Percentiles rank a stretch among this genome's conserved stretches.
Evolutionary conservation across 2,888 invertebrate species (phyloP).

Genomic region (Macrosoma leucophasiata): DNA sequence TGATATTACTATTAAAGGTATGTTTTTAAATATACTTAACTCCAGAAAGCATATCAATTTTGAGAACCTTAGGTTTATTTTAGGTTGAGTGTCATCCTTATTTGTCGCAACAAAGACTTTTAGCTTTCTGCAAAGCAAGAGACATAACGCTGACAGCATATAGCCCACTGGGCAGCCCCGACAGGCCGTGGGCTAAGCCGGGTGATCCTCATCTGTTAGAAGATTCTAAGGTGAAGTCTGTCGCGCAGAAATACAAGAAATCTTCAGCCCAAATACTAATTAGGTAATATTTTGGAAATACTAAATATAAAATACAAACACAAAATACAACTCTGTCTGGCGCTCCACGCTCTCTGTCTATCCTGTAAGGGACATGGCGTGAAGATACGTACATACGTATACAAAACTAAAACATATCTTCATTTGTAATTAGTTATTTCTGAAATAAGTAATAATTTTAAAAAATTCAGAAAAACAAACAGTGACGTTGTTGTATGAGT

Average conservation of each 20-base stretch:
- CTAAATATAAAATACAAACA: no score
- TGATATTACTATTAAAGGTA: no score
- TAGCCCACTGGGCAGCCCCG: constrained; percentile 82
- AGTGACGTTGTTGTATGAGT: no score
- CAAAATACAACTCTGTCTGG: no score
- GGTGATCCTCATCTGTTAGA: constrained; percentile 71
- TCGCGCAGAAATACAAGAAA: constrained; percentile 79
- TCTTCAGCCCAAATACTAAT: constrained; percentile 79
- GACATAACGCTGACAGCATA: constrained; percentile 81
- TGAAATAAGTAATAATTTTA: no score
- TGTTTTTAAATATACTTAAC: neutral
- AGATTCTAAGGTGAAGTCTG: constrained; percentile 70
- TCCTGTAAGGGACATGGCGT: no score
- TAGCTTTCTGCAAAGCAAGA: constrained; percentile 76
- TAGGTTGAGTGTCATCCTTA: constrained; percentile 78
- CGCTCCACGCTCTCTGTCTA: no score
- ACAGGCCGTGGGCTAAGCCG: constrained; percentile 78
- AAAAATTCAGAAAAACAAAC: no score
- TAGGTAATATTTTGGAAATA: no score
- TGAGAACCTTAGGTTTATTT: constrained; percentile 3
- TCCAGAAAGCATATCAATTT: neutral
- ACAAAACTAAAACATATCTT: no score
- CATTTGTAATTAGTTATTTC: no score
- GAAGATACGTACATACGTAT: no score
- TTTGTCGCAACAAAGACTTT: constrained; percentile 76